Percentiles rank a stretch among this genome's conserved stretches.
phyloP scores from a whole-genome alignment of 2,797 vertebrate species.

The Tachyglossus aculeatus region DNA sequence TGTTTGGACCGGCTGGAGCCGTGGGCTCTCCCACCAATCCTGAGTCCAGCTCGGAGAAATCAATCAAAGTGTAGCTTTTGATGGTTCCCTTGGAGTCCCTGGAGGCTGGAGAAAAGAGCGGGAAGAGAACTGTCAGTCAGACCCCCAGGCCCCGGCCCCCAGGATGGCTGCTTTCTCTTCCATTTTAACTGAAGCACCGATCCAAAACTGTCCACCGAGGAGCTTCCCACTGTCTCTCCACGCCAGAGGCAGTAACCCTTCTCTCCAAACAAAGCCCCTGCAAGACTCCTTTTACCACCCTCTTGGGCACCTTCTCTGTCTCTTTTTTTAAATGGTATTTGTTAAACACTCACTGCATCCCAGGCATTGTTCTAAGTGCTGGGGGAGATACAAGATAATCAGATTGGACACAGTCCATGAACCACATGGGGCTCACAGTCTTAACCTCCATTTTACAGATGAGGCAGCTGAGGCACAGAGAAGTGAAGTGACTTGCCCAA shows the following conservation, averaged over 20 bases:
- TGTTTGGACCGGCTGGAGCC: fast-evolving
- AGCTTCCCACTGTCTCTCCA: neutral
- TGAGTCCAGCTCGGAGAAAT: slow-evolving; percentile 78
- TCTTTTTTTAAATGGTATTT: too few relatives aligned
- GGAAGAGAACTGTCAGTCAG: neutral
- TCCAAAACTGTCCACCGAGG: fast-evolving
- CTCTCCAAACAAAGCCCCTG: fast-evolving
- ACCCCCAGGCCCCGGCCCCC: neutral
- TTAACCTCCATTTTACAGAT: too few relatives aligned
- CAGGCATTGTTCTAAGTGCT: too few relatives aligned
- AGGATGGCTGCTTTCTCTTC: neutral
- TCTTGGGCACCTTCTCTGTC: too few relatives aligned
- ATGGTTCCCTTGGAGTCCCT: slow-evolving; percentile 46
- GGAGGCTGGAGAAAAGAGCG: neutral
- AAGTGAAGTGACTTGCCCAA: too few relatives aligned
- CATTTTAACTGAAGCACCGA: too few relatives aligned
- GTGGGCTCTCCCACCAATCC: neutral
- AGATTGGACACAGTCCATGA: too few relatives aligned
- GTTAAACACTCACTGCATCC: too few relatives aligned
- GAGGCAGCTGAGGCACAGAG: too few relatives aligned
- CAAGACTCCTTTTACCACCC: slow-evolving; percentile 25
- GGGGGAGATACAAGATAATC: too few relatives aligned
- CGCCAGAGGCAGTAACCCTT: fast-evolving
- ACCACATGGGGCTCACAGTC: too few relatives aligned
- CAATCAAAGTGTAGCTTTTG: slow-evolving; percentile 84